Evolutionary conservation across 2,888 invertebrate species (phyloP), one percentile per base, ranked within the genome.

Genomic region (Plutella xylostella): DNA sequence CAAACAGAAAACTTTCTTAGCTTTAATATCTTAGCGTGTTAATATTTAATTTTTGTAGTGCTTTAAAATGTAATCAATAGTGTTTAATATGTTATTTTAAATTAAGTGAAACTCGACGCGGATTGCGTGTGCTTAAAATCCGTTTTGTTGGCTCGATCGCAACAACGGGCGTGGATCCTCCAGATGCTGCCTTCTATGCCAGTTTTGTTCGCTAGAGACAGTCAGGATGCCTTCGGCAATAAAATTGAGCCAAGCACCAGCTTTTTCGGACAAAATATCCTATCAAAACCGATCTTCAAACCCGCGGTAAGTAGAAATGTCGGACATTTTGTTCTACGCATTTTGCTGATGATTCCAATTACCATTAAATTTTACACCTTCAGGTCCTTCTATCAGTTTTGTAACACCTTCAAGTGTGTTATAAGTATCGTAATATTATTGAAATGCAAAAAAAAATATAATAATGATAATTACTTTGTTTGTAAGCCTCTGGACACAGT

Each of bases 121-220:
- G n/a, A 28, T 37, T 20, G 19, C n/a, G 37, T 20, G 37, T 19
- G 11, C 19, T 28, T 28, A n/a, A 28, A 37, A n/a, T 18, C 37
- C 37, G 20, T 37, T 37, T 37, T 37, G 37, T 37, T 37, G 18
- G 37, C 19, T 15, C 11, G 37, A n/a, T 37, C 20, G 12, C 58
- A 55, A 58, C 60, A 59, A 57, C 55, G 55, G 55, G 54, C 56
- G 47, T 52, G 61, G 51, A 64, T 62, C 61, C 59, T 63, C 67
- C 69, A 73, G 62, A 85, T 85, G 85, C 68, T 85, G 69, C 85
- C 85, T 66, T 85, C 85, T 60, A 85, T 85, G 85, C 85, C 85
- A 47, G 61, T 82, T 51, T 60, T 85, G 58, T 80, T 79, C 54
- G 63, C 74, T 28, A 73, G 76, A 53, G 84, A 84, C 45, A 85